Evolutionary conservation across 1,140 invertebrate species (phyloP).

Genomic region (Eumaeus atala): DNA sequence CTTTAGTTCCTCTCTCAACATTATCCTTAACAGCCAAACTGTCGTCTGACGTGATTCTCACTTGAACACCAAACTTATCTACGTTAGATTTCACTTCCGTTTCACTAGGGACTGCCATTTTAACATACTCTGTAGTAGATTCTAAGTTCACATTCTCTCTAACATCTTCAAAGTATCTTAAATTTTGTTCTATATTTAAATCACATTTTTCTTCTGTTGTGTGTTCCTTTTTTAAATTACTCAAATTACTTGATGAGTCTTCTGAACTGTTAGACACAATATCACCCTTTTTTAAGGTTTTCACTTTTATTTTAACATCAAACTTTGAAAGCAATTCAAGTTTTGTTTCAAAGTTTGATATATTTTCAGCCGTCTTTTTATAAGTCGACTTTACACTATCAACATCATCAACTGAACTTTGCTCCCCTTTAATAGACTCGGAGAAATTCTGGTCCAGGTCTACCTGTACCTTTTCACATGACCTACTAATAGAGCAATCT

Average conservation of each 20-base stretch:
- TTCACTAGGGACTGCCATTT: slow-evolving; percentile 64
- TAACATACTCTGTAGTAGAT: slow-evolving; percentile 53
- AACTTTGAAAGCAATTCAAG: slow-evolving; percentile 69
- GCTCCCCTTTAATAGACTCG: too few relatives aligned
- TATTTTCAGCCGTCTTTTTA: slow-evolving; percentile 33
- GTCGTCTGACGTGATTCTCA: slow-evolving; percentile 65
- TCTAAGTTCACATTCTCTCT: slow-evolving; percentile 43
- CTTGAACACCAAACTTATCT: slow-evolving; percentile 70
- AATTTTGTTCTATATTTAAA: slow-evolving; percentile 41
- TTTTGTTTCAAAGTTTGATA: slow-evolving; percentile 59
- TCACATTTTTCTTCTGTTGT: slow-evolving; percentile 22
- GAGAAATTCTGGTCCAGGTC: slow-evolving; percentile 6
- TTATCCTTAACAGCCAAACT: slow-evolving; percentile 56
- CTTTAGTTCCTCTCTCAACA: slow-evolving; percentile 54
- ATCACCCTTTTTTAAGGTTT: slow-evolving; percentile 50
- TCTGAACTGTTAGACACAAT: slow-evolving; percentile 48
- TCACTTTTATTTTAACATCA: slow-evolving; percentile 69
- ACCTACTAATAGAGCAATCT: slow-evolving; percentile 22
- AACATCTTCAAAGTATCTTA: slow-evolving; percentile 43
- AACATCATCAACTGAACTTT: slow-evolving; percentile 22
- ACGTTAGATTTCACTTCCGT: slow-evolving; percentile 51
- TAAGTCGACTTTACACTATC: slow-evolving; percentile 34
- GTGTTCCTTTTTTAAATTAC: slow-evolving; percentile 45
- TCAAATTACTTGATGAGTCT: slow-evolving; percentile 25
- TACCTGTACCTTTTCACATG: slow-evolving; percentile 37